These are phyloP conservation scores for rat (Rattus norvegicus) DNA, from an alignment of 2,113 vertebrate genomes.

Conservation along the genomic window GRCr8 NC_086034.1:44509001-44509500, in stretches of 20 bases:
- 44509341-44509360: neutral
- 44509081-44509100: slow-evolving; percentile 54
- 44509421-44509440: neutral
- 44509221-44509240: slow-evolving; percentile 68
- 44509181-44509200: slow-evolving; percentile 73
- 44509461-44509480: neutral
- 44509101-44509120: slow-evolving; percentile 80
- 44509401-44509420: neutral
- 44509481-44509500: neutral
- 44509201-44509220: slow-evolving; percentile 68
- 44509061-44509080: slow-evolving; percentile 81
- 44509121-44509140: slow-evolving; percentile 78
- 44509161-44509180: slow-evolving; percentile 80
- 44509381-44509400: neutral
- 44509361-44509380: slow-evolving; percentile 17
- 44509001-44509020: slow-evolving; percentile 53
- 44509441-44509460: neutral
- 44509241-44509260: neutral
- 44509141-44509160: slow-evolving; percentile 76
- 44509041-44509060: slow-evolving; percentile 64
- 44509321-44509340: neutral
- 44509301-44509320: neutral
- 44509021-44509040: slow-evolving; percentile 75
- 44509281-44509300: neutral
- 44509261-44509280: neutral